These are phyloP conservation scores for Clinocottus analis DNA, from an alignment of 2,113 vertebrate species.

Conservation along the genomic window DNA sequence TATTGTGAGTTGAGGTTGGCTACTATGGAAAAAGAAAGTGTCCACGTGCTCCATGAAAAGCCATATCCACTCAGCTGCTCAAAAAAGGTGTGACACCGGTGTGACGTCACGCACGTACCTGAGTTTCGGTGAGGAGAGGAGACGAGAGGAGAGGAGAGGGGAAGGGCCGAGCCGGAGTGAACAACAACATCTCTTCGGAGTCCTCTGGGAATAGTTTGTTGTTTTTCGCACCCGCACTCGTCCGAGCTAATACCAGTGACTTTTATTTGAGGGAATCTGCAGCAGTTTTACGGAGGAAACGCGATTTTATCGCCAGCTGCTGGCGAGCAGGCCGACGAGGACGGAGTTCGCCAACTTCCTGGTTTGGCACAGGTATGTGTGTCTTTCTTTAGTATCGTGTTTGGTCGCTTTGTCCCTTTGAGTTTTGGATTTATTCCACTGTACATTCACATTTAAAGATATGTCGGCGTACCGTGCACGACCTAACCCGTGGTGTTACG, in stretches of 20 bases:
- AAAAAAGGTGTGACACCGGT: slow-evolving; percentile 70
- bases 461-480: fast-evolving
- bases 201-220: neutral
- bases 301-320: slow-evolving; percentile 12
- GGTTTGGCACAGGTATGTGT: slow-evolving; percentile 68
- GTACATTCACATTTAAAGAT: neutral
- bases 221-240: neutral
- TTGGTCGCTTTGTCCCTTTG: neutral
- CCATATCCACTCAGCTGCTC: slow-evolving; percentile 7
- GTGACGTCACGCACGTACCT: slow-evolving; percentile 81
- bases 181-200: neutral
- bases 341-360: slow-evolving; percentile 53
- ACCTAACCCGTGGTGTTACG: too few relatives aligned
- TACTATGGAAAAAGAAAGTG: too few relatives aligned
- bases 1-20: too few relatives aligned
- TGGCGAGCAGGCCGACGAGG: slow-evolving; percentile 27
- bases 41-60: slow-evolving; percentile 4
- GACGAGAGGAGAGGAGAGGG: slow-evolving; percentile 44
- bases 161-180: slow-evolving; percentile 4
- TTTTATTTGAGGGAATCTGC: neutral
- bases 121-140: slow-evolving; percentile 79
- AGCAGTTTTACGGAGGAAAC: neutral
- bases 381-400: neutral
- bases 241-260: neutral
- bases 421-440: neutral